A percentile compares a stretch with the other conserved stretches of the same genome.
Conservation (phyloP, 2,888 invertebrate species). For the Busseola fusca region DNA sequence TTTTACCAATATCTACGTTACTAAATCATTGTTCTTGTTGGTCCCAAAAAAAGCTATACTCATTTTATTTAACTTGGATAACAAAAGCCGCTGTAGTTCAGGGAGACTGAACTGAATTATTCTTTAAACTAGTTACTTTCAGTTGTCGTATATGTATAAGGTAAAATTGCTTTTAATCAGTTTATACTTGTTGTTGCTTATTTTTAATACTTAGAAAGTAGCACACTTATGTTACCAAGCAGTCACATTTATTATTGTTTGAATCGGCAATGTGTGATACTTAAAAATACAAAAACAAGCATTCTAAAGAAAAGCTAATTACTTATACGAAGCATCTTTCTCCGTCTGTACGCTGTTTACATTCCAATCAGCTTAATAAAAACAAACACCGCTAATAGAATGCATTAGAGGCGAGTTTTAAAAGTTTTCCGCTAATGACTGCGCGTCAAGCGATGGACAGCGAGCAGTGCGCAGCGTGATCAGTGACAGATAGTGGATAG, state of each 20-base stretch:
- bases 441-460: constrained; percentile 1
- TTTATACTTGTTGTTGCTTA: not conserved
- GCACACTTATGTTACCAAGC: not conserved
- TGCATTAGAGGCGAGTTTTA: constrained; percentile 25
- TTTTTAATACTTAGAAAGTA: not conserved
- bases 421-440: constrained; percentile 48
- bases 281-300: not conserved
- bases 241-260: not conserved
- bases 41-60: too few relatives aligned
- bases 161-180: not conserved
- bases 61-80: not conserved
- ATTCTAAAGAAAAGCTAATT: constrained; percentile 5
- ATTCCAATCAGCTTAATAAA: constrained; percentile 44
- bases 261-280: not conserved
- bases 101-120: not conserved
- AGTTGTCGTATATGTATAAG: not conserved
- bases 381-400: constrained; percentile 38
- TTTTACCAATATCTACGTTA: not conserved
- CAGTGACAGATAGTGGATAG: constrained; percentile 12
- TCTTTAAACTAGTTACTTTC: not conserved
- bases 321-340: constrained; percentile 15
- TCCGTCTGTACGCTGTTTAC: constrained; percentile 4
- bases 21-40: not conserved
- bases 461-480: constrained; percentile 5
- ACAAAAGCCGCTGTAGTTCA: too few relatives aligned